phyloP scores from a whole-genome alignment of 2,113 vertebrate species.

The Clarias magur region DNA sequence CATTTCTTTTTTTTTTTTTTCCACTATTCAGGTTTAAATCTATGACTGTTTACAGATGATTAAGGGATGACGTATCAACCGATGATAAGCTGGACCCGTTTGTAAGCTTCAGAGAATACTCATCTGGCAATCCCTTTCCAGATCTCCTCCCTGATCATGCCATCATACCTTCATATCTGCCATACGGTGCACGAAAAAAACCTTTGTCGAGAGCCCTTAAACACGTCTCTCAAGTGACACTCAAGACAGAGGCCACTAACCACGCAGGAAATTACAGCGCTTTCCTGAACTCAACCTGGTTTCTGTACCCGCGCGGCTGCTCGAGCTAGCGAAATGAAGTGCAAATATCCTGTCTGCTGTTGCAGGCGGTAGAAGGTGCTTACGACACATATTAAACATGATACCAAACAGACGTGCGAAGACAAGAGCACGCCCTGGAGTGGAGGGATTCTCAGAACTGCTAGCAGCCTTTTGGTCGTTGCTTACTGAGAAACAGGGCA shows the following conservation, averaged over 20 bases:
- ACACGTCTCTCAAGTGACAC: neutral
- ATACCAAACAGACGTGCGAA: neutral
- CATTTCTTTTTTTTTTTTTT: too few relatives aligned
- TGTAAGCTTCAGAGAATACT: neutral
- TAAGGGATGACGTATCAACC: neutral
- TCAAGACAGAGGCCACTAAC: slow-evolving; percentile 28
- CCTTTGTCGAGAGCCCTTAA: neutral
- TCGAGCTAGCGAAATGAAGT: slow-evolving; percentile 19
- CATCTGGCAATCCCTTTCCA: neutral
- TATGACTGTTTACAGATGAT: neutral
- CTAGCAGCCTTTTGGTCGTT: neutral
- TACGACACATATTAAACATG: neutral
- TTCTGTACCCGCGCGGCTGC: neutral
- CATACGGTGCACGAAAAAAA: neutral
- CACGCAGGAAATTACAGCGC: slow-evolving; percentile 43
- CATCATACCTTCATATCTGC: neutral
- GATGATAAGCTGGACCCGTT: neutral
- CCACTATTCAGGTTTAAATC: too few relatives aligned
- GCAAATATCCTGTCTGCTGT: slow-evolving; percentile 41
- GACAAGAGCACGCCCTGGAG: neutral
- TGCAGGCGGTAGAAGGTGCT: neutral
- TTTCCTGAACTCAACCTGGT: slow-evolving; percentile 34
- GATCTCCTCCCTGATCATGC: neutral
- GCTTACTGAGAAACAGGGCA: slow-evolving; percentile 2
- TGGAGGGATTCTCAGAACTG: slow-evolving; percentile 21